Evolutionary conservation across 1,140 invertebrate genomes (phyloP).

Genomic region (Caligus rogercresseyi): DNA sequence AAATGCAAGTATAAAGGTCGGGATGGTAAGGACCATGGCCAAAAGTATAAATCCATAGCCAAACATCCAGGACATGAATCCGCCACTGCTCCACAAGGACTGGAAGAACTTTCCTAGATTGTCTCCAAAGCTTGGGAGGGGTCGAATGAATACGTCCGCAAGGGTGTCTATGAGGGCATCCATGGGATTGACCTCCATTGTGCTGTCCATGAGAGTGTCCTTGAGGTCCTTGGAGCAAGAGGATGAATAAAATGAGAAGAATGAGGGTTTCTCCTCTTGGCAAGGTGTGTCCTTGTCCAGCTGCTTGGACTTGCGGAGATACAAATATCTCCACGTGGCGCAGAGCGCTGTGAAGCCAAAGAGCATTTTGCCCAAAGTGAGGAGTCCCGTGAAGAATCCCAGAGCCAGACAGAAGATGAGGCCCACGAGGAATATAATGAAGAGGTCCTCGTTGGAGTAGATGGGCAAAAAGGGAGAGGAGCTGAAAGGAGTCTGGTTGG

Average conservation of each 20-base stretch:
- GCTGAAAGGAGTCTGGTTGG: not conserved
- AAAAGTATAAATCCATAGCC: not conserved
- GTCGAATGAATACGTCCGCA: not conserved
- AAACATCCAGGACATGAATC: not conserved
- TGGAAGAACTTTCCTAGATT: not conserved
- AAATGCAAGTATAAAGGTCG: not conserved
- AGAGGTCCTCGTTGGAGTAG: not conserved
- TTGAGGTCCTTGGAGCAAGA: not conserved
- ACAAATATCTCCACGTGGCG: not conserved
- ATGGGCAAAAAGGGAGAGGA: not conserved
- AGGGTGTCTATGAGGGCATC: not conserved
- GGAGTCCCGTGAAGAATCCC: not conserved
- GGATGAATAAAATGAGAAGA: not conserved
- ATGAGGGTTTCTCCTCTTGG: not conserved
- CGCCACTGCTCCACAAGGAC: not conserved
- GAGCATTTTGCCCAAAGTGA: not conserved
- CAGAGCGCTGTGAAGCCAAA: not conserved
- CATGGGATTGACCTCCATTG: not conserved
- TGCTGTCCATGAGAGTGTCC: not conserved
- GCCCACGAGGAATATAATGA: not conserved
- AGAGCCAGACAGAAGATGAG: not conserved
- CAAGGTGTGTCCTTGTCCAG: not conserved
- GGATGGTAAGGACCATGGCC: not conserved
- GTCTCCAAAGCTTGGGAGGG: not conserved
- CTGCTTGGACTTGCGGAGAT: not conserved